These are phyloP conservation scores for Rafetus swinhoei DNA, from an alignment of 2,113 vertebrate species.

Conservation along the genomic window DNA sequence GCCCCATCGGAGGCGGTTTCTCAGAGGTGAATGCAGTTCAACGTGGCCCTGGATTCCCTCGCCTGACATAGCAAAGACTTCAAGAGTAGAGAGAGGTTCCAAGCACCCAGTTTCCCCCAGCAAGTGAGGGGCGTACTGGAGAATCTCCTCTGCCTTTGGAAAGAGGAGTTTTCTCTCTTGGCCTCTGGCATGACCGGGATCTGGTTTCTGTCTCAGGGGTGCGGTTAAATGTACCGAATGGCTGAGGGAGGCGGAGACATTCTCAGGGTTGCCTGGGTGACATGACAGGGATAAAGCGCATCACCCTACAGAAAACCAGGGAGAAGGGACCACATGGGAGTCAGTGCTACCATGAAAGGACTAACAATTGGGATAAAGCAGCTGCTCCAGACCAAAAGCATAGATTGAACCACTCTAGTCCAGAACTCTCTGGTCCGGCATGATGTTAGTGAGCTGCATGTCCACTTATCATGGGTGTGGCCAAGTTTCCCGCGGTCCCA, in stretches of 20 bases:
- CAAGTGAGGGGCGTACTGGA: background rate
- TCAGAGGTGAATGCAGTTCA: background rate
- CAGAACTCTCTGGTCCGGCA: too few species aligned
- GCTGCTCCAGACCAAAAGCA: background rate
- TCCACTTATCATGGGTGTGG: too few species aligned
- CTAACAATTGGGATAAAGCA: background rate
- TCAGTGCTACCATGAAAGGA: background rate
- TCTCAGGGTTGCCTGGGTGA: background rate
- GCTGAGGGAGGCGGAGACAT: background rate
- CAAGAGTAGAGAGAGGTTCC: background rate
- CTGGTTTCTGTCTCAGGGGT: background rate
- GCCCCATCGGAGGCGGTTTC: rapidly evolving
- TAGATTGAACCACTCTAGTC: too few species aligned
- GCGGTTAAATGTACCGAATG: background rate
- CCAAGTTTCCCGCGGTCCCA: too few species aligned
- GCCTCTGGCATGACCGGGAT: background rate
- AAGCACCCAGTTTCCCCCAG: rapidly evolving
- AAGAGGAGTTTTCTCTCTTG: background rate
- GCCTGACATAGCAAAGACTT: background rate
- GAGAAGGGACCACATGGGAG: background rate
- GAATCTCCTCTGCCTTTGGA: background rate
- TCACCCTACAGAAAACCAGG: background rate
- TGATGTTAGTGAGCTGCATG: too few species aligned
- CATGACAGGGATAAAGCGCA: background rate
- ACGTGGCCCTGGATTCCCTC: background rate